Evolutionary conservation across 1,140 invertebrate genomes (phyloP).

Genomic region (Cydia strobilella): DNA sequence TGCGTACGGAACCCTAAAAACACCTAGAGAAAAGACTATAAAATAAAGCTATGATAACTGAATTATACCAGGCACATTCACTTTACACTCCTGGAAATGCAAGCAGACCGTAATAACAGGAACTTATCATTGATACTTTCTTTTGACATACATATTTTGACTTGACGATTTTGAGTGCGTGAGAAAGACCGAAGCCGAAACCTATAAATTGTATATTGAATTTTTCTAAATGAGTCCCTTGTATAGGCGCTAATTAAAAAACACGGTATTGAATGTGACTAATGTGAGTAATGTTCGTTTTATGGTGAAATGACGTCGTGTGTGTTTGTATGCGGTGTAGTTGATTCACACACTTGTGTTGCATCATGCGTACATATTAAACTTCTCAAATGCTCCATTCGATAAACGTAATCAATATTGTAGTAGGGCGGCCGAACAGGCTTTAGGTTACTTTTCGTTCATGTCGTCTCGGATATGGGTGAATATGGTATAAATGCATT

Average conservation of each 20-base stretch:
- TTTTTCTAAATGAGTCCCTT: slow-evolving; percentile 68
- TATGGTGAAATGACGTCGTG: slow-evolving; percentile 53
- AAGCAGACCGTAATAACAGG: neutral
- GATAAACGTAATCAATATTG: slow-evolving; percentile 73
- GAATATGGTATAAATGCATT: no score
- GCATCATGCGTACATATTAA: slow-evolving; percentile 54
- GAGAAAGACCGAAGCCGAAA: slow-evolving; percentile 59
- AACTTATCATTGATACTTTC: neutral
- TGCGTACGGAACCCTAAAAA: no score
- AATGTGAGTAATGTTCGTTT: slow-evolving; percentile 41
- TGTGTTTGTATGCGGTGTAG: slow-evolving; percentile 41
- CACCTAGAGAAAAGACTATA: neutral
- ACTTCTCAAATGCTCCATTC: slow-evolving; percentile 53
- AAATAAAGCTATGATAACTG: neutral
- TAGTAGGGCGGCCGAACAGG: no score
- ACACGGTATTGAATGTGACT: slow-evolving; percentile 59
- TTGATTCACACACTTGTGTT: slow-evolving; percentile 40
- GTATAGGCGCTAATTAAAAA: slow-evolving; percentile 72
- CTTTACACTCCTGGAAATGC: neutral
- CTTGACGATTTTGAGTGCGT: slow-evolving; percentile 42
- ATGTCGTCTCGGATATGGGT: no score
- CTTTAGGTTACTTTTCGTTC: no score
- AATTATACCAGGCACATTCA: neutral
- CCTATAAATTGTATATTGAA: slow-evolving; percentile 64
- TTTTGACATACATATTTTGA: neutral